Percentiles rank a stretch among this genome's conserved stretches.
These are phyloP conservation scores for Xiphydria camelus DNA, from an alignment of 2,888 invertebrate species.

Conservation along the genomic window DNA sequence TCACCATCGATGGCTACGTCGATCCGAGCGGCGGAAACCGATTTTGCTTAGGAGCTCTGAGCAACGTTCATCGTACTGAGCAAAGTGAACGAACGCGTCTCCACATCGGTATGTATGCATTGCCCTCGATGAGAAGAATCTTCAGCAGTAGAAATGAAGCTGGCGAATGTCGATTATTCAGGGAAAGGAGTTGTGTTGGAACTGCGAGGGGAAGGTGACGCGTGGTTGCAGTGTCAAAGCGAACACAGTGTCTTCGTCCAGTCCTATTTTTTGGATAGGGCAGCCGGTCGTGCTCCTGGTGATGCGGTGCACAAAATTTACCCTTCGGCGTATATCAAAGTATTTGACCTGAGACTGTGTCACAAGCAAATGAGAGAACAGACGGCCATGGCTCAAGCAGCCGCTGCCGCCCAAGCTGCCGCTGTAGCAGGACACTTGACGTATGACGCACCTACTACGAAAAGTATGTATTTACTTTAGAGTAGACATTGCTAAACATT, in stretches of 20 bases:
- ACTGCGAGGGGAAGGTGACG: slow-evolving; percentile 87
- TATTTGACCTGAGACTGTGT: slow-evolving; percentile 94
- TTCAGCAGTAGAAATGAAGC: neutral
- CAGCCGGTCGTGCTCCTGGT: slow-evolving; percentile 90
- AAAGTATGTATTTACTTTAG: neutral
- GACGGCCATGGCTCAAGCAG: slow-evolving; percentile 86
- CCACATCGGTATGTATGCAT: slow-evolving; percentile 61
- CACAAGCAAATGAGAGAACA: slow-evolving; percentile 95
- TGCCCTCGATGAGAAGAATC: neutral
- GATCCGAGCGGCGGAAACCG: slow-evolving; percentile 93
- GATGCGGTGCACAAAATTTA: slow-evolving; percentile 97
- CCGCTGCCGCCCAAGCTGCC: slow-evolving; percentile 94
- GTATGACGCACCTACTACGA: slow-evolving; percentile 10
- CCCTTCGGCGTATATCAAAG: slow-evolving; percentile 91
- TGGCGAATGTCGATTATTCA: neutral
- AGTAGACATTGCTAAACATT: neutral
- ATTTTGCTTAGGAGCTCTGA: slow-evolving; percentile 93
- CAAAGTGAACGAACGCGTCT: slow-evolving; percentile 78
- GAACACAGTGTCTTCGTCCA: slow-evolving; percentile 97
- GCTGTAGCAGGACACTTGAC: slow-evolving; percentile 80
- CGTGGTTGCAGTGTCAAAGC: slow-evolving; percentile 90
- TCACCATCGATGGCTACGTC: slow-evolving; percentile 92
- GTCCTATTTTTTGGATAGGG: slow-evolving; percentile 92
- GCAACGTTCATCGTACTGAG: slow-evolving; percentile 93
- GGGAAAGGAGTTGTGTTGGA: slow-evolving; percentile 92